phyloP scores from a whole-genome alignment of 2,797 vertebrate species.

The Decapterus maruadsi region DNA sequence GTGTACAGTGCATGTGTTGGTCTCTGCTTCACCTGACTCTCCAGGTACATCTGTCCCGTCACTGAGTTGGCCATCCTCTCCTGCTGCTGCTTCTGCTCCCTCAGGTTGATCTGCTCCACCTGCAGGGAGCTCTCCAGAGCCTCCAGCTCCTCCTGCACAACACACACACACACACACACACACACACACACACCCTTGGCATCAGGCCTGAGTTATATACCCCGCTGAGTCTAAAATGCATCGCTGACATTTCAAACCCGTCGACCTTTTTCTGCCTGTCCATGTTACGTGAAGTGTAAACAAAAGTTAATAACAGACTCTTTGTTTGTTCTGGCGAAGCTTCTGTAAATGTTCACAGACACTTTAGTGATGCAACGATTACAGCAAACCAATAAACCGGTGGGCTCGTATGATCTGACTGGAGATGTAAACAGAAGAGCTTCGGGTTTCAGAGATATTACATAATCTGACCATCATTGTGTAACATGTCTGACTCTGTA shows the following conservation, averaged over 20 bases:
- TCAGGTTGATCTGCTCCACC: constrained; percentile 88
- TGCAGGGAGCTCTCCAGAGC: constrained; percentile 89
- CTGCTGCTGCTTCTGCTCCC: constrained; percentile 92
- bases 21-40: constrained; percentile 91
- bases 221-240: background rate
- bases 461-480: no score
- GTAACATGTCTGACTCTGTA: no score
- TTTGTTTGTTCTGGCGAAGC: no score
- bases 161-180: background rate
- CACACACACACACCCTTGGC: background rate
- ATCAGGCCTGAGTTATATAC: background rate
- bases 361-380: background rate
- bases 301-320: background rate
- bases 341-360: no score
- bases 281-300: background rate
- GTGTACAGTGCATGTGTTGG: no score
- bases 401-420: background rate
- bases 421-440: background rate
- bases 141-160: constrained; percentile 90
- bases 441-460: no score
- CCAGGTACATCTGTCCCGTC: constrained; percentile 96
- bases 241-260: background rate
- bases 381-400: background rate
- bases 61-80: constrained; percentile 93
- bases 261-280: background rate